Base-by-base conservation (phyloP, 2,797 vertebrate species). In the Anniella stebbinsi region DNA sequence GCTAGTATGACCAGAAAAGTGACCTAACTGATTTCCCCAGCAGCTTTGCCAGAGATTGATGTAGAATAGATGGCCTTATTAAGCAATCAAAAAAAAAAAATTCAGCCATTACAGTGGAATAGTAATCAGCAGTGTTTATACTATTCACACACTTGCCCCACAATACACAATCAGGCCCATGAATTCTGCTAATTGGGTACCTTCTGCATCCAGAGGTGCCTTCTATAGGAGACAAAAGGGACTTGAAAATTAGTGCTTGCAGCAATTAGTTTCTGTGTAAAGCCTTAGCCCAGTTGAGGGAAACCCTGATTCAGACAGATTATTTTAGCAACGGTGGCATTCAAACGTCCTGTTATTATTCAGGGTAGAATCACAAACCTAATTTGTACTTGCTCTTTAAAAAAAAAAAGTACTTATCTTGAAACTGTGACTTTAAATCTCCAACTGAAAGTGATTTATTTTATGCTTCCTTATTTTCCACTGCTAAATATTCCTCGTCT, bases 101-200 rank as follows among this genome's bases (percentile, higher is more conserved):
- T 96, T 96, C 97, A 97, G 95, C 94, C 95, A 94, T 97, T 97
- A 96, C 94, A 95, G 95, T 96, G 97, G 97, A 97, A 97, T 95
- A 94, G 96, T 96, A 97, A 98, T 98, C 97, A 98, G 94, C 96
- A 93, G 94, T 98, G 97, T 98, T 98, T 97, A 97, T 97, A 96
- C 95, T 95, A 94, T 96, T 96, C 94, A 91, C 93, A 95, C 93
- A 94, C 95, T 96, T 95, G 94, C 95, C 93, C 97, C 95, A 98
- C 97, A 98, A 98, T 97, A 97, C 96, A 97, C 97, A 98, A 98
- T 98, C 97, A 98, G 97, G 96, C 97, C 96, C 94, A 96, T 97
- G 97, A 98, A 98, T 97, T 97, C 97, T 97, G 95, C 96, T 98
- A 98, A 98, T 97, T 98, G 97, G 96, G 94, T 97, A 97, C 97